Evolutionary conservation across 1,140 invertebrate species (phyloP), one percentile per base, ranked within the genome.

Genomic region (Drosophila miranda): DNA sequence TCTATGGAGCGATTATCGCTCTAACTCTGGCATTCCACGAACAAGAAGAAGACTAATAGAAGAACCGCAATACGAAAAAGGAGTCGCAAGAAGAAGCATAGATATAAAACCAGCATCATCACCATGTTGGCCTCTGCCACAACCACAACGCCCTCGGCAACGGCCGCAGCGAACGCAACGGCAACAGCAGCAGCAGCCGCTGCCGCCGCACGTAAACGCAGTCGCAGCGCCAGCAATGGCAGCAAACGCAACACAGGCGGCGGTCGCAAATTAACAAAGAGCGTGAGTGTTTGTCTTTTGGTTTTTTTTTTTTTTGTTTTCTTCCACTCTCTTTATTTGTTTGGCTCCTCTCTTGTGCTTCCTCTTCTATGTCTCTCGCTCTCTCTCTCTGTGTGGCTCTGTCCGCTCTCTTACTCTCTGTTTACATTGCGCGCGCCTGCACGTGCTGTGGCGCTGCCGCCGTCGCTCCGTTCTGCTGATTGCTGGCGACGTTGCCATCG

Each of bases 181-280:
- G 28, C 62, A 51, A 28, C 70, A 53, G 34, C 72, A 44, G 41
- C 72, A 45, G 42, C 71, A 16, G 61, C 75, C 8, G 49, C 76
- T 41, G 77, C 74, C 44, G 69, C 81, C 11, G 77, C 79, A 34
- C 75, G 79, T 23, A 83, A 83, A 78, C 81, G 82, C 54, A 86
- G 78, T 58, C 78, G 81, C 62, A 86, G 81, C 59, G 60, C 79
- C 38, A 84, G 76, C 80, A 84, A 78, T 55, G 53, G 81, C 58
- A 86, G 72, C 81, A 79, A 84, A 56, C 77, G 81, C 52, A 84
- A 80, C 66, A 59, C 74, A 50, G 74, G 58, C 78, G 73, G 73
- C 73, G 78, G 82, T 51, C 82, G 82, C 66, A 87, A 82, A 67
- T 69, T 87, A 71, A 82, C 78, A 41, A 87, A 87, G 82, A 87